Base-by-base conservation (phyloP, 2,797 vertebrate genomes). In the Myiothlypis chrysogaster region DNA sequence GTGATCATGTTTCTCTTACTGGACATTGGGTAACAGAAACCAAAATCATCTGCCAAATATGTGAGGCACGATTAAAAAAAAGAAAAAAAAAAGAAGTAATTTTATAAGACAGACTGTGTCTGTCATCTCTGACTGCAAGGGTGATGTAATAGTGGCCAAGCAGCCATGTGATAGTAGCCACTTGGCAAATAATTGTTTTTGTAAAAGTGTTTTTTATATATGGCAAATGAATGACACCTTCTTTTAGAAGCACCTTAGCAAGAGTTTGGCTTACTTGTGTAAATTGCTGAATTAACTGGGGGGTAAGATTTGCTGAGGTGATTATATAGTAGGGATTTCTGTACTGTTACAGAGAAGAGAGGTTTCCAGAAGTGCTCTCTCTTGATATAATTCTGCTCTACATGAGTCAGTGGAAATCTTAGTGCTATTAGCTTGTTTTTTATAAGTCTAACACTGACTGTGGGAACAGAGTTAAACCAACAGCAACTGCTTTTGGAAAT, bases 1-100 rank as follows among this genome's bases (percentile, higher is more conserved):
- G 90, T 95, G 96, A 95, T 95, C 86, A 76, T 24, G 37, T 94
- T 97, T 97, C 94, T 97, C 97, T 35, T 93, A 94, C 89, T 97
- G 97, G 97, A 97, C 97, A 97, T 97, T 98, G 97, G 97, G 97
- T 97, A 98, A 97, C 97, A 97, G 97, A 98, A 97, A 96, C 90
- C 89, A 97, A 95, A 98, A 95, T 73, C 95, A 93, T 96, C 80
- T 53, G 88, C 94, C 61, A 92, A 95, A 96, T 95, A 94, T 77
- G 61, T 89, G 89, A 97, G 93, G 87, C 88, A 92, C 35, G 47
- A 95, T 92, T 60, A 94, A 93, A 95, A 96, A 95, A 93, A 34
- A 52, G 1, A 41, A 49, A 79, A 46, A 76, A 47, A 39, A 17
- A 25, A 46, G 21, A 61, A 8, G 43, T 83, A 86, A 47, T 92